Evolutionary conservation across 2,113 vertebrate genomes (phyloP).

Genomic region (Barbus barbus): DNA sequence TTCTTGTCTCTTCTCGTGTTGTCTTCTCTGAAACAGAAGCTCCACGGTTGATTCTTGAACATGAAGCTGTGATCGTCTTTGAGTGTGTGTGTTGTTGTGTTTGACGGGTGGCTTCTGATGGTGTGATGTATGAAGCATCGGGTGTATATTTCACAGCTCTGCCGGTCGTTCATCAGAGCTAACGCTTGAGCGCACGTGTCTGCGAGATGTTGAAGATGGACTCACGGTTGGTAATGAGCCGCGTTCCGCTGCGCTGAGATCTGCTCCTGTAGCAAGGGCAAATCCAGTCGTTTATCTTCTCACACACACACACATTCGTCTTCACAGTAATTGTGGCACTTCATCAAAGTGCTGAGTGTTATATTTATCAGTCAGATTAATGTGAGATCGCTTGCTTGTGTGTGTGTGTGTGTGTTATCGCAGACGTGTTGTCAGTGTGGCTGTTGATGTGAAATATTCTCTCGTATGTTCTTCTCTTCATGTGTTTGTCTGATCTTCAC

Average conservation of each 20-base stretch:
- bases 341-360: constrained; percentile 76
- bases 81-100: neutral
- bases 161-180: neutral
- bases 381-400: constrained; percentile 58
- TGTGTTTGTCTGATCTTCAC: no score
- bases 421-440: neutral
- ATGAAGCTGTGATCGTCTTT: no score
- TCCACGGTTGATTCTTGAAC: no score
- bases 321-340: constrained; percentile 79
- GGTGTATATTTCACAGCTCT: neutral
- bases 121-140: constrained; percentile 50
- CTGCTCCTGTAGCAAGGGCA: constrained; percentile 78
- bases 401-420: constrained; percentile 17
- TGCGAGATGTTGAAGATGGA: neutral
- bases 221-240: constrained; percentile 77
- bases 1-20: no score
- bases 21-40: no score
- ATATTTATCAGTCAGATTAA: constrained; percentile 80
- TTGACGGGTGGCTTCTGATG: neutral
- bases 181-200: no score
- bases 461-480: neutral
- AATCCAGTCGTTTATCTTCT: constrained; percentile 66
- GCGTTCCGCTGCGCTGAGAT: constrained; percentile 73
- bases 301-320: constrained; percentile 63
- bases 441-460: constrained; percentile 1